These are phyloP conservation scores for Buteo buteo DNA, from an alignment of 2,113 vertebrate species.

Conservation along the genomic window DNA sequence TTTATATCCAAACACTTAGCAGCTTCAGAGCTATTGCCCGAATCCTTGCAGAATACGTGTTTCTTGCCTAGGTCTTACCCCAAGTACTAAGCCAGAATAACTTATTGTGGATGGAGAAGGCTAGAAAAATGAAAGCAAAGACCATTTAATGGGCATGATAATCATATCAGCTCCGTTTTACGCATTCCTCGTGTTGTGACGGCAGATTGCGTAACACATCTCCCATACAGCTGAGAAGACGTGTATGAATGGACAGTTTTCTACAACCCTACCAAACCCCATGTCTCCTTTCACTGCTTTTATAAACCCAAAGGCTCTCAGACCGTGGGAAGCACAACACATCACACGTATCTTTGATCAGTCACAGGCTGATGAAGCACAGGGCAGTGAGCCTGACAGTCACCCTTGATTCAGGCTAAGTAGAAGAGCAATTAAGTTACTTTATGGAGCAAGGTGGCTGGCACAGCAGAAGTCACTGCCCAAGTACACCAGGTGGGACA, in stretches of 20 bases:
- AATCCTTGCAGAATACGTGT: not conserved
- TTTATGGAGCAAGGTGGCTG: not conserved
- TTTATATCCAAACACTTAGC: not conserved
- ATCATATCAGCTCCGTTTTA: not conserved
- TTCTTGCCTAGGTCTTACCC: not conserved
- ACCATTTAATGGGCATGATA: not conserved
- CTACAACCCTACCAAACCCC: not conserved
- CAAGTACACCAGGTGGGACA: not conserved
- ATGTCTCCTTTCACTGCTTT: not conserved
- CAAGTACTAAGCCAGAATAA: not conserved
- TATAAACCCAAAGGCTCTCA: not conserved
- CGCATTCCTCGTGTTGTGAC: fast-evolving
- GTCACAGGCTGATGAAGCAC: not conserved
- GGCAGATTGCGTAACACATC: not conserved
- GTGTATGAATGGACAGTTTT: not conserved
- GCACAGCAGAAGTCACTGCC: not conserved
- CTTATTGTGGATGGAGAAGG: not conserved
- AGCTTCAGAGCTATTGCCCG: not conserved
- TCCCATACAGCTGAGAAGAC: not conserved
- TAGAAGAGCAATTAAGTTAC: not conserved
- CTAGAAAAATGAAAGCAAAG: not conserved
- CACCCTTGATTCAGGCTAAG: not conserved
- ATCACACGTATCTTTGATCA: fast-evolving
- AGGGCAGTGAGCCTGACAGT: not conserved
- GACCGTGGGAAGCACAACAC: not conserved